Conservation (phyloP, 1,140 invertebrate species). For the Penaeus chinensis region DNA sequence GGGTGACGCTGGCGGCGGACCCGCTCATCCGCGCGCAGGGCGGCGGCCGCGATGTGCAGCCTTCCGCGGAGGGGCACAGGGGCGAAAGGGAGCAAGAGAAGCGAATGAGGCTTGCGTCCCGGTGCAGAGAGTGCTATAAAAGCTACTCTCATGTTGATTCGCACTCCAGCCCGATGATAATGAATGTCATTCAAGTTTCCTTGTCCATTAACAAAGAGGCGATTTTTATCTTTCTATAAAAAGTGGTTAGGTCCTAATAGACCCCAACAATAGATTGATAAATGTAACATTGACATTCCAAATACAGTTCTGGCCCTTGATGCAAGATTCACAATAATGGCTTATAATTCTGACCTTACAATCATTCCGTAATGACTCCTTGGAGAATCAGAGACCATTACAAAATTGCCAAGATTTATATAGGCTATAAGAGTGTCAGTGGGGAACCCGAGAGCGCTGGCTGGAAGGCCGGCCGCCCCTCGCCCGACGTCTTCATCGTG, state of each 20-base stretch:
- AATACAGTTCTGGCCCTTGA: constrained; percentile 15
- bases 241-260: constrained; percentile 60
- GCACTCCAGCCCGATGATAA: constrained; percentile 52
- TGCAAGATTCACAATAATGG: constrained; percentile 39
- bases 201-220: constrained; percentile 61
- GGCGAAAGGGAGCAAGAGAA: not conserved
- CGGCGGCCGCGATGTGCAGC: not conserved
- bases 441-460: not conserved
- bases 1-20: not conserved
- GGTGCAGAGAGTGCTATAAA: constrained; percentile 30
- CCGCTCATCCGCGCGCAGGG: not conserved
- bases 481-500: not conserved
- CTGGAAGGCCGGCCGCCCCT: not conserved
- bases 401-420: constrained; percentile 52
- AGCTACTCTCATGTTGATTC: constrained; percentile 59
- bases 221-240: constrained; percentile 61
- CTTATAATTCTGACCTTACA: constrained; percentile 32
- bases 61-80: not conserved
- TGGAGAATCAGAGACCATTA: constrained; percentile 43
- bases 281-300: constrained; percentile 55
- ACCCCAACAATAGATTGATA: constrained; percentile 62
- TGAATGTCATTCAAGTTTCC: constrained; percentile 59
- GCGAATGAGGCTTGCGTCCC: not conserved
- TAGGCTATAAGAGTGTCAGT: constrained; percentile 42
- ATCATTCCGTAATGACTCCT: constrained; percentile 44